Percentiles rank a stretch among this genome's conserved stretches.
Evolutionary conservation across 2,113 vertebrate species (phyloP).

Genomic region (Ramphastos sulfuratus): DNA sequence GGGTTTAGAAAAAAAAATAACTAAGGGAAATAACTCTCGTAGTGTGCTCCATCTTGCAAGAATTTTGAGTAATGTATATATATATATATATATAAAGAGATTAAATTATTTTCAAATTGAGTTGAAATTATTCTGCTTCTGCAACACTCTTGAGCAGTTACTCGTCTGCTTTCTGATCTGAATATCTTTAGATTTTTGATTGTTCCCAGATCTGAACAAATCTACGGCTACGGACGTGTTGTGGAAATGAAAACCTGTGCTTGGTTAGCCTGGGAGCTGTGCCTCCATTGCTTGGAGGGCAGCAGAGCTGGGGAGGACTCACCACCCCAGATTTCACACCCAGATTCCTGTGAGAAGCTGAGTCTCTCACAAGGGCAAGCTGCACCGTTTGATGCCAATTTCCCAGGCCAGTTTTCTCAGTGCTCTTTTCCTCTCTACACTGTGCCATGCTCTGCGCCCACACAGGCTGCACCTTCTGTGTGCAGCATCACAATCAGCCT

Average conservation of each 20-base stretch:
- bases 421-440: background rate
- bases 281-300: background rate
- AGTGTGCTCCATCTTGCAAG: background rate
- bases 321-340: background rate
- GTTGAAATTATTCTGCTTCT: background rate
- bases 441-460: background rate
- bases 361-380: background rate
- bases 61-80: background rate
- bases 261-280: background rate
- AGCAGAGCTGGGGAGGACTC: background rate
- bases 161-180: background rate
- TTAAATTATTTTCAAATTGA: background rate
- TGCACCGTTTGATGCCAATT: accelerated
- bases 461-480: background rate
- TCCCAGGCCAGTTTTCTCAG: background rate
- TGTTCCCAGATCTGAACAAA: background rate
- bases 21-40: conserved; percentile 17
- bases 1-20: background rate
- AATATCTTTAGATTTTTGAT: background rate
- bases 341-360: accelerated
- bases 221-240: background rate
- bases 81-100: background rate
- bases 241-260: background rate
- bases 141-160: background rate
- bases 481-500: background rate